Base-by-base conservation (phyloP, 23 tunicate genomes). In the Styela plicata region DNA sequence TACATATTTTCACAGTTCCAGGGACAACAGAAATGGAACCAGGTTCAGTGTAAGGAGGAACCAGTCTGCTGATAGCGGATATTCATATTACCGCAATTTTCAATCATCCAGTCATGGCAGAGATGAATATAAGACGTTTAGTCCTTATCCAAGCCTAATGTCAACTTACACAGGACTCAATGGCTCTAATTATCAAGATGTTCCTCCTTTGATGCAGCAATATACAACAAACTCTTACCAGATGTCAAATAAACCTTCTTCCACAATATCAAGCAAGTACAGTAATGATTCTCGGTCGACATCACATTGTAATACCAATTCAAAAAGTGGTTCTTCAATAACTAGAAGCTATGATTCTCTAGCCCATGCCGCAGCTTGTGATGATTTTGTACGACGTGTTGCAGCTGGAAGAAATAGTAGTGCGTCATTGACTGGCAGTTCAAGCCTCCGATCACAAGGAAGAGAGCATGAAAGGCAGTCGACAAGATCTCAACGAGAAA, bases 331-430 rank as follows among this genome's bases (percentile, higher is more conserved):
- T 36, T 81, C 89, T 2, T 68, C 89, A 13, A 44, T 85, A 28
- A 71, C 86, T 7, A 82, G 97, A 10, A 80, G 83, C 7, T 91
- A 91, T 78, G 97, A 91, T 73, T 91, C 97, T 0, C 77, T 86
- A 29, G 85, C 91, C 1, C 98, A 93, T 69, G 98, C 94, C 0
- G 98, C 94, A 7, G 98, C 98, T 20, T 93, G 98, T 66, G 98
- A 93, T 64, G 98, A 93, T 77, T 93, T 93, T 65, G 93, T 93
- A 30, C 89, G 98, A 2, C 71, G 98, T 20, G 97, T 87, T n/a
- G 91, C 91, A 22, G 70, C 85, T 62, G 97, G 91, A 33, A 87
- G 80, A 61, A 84, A 85, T 57, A 34, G 85, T 18, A 16, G 36
- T 13, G 34, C 36, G 3, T 71, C 77, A 71, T 71, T 36, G 36